These are phyloP conservation scores for Chirona hameri DNA, from an alignment of 2,888 invertebrate genomes.

Conservation along the genomic window DNA sequence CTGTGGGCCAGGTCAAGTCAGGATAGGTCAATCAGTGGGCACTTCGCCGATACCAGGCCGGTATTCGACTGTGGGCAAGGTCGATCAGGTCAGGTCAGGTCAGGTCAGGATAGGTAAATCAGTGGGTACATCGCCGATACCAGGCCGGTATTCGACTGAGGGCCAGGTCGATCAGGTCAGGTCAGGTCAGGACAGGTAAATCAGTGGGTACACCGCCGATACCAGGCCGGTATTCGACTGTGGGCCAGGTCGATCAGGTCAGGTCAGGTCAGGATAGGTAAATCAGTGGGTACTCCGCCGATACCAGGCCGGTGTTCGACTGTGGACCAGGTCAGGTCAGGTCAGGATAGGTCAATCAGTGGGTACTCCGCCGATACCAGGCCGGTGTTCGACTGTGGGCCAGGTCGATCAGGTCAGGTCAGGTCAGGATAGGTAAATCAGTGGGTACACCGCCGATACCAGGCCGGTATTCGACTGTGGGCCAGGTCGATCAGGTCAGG, in stretches of 20 bases:
- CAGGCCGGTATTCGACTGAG: slow-evolving; percentile 57
- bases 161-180: neutral
- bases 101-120: neutral
- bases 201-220: slow-evolving; percentile 79
- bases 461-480: neutral
- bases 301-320: too few species aligned
- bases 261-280: neutral
- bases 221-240: slow-evolving; percentile 63
- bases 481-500: neutral
- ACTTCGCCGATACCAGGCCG: slow-evolving; percentile 87
- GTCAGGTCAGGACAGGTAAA: neutral
- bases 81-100: neutral
- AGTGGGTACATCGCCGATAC: slow-evolving; percentile 87
- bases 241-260: neutral
- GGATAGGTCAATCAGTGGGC: slow-evolving; percentile 57
- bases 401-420: neutral
- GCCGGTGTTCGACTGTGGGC: neutral
- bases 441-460: too few species aligned
- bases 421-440: too few species aligned
- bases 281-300: too few species aligned
- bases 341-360: slow-evolving; percentile 47
- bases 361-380: slow-evolving; percentile 89
- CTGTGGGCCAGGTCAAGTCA: neutral
- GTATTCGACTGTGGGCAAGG: neutral
- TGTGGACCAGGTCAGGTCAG: neutral